Percentiles rank a stretch among this genome's conserved stretches.
Evolutionary conservation across 2,888 invertebrate genomes (phyloP).

Genomic region (Camponotus fellah): DNA sequence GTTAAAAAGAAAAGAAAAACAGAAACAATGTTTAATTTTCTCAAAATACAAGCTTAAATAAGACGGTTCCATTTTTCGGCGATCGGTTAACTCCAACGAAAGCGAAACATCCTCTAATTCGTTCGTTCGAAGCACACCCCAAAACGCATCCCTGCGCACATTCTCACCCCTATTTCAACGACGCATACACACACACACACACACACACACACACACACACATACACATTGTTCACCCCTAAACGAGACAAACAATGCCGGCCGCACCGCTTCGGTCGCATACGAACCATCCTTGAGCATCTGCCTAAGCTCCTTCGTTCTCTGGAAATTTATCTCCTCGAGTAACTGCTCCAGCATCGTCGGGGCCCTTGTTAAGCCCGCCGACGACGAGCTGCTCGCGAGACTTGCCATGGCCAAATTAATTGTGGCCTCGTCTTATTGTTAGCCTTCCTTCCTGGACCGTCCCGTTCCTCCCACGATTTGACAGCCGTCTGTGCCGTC

Average conservation of each 20-base stretch:
- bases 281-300: slow-evolving; percentile 92
- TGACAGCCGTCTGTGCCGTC: background rate
- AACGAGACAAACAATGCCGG: background rate
- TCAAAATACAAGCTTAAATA: background rate
- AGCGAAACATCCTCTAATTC: slow-evolving; percentile 18
- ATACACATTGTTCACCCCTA: background rate
- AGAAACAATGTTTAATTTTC: background rate
- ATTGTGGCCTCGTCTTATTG: background rate
- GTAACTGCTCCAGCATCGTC: slow-evolving; percentile 93
- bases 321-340: slow-evolving; percentile 97
- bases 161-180: slow-evolving; percentile 12
- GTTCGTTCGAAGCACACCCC: slow-evolving; percentile 7
- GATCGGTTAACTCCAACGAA: slow-evolving; percentile 18
- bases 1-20: background rate
- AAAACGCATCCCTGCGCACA: background rate
- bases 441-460: slow-evolving; percentile 25
- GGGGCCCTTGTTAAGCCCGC: slow-evolving; percentile 86
- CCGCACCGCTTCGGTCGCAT: background rate
- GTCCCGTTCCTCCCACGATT: slow-evolving; percentile 34
- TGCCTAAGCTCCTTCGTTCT: slow-evolving; percentile 96
- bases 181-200: background rate
- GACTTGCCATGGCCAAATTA: slow-evolving; percentile 78
- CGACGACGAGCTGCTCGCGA: slow-evolving; percentile 81
- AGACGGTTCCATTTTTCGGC: background rate
- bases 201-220: background rate